Base-by-base conservation (phyloP, 2,113 vertebrate species). In the Peromyscus maniculatus region DNA sequence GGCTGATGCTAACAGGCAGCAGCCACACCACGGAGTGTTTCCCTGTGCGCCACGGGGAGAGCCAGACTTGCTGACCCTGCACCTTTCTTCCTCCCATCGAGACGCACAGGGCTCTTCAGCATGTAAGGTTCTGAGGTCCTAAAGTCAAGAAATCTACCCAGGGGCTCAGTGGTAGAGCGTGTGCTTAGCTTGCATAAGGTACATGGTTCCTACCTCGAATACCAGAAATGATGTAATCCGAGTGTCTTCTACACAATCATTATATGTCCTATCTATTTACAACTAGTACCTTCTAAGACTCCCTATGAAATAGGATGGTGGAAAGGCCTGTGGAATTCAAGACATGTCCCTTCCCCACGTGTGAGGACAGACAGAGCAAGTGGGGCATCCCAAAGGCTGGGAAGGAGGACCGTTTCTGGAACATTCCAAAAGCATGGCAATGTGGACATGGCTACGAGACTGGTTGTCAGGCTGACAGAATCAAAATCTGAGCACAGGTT, bases 51-150 rank as follows among this genome's bases (percentile, higher is more conserved):
- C 57, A 0, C 0, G 4, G 82, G 21, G 57, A 43, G 55, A 88
- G 21, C 43, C 11, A 7, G 13, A 17, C 46, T 3, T 28, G 52
- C 46, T 24, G 12, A 49, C 52, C 15, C 1, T 0, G 77, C 24
- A 72, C 31, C 13, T 22, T 3, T 0, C 10, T 24, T 16, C 80
- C 79, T 36, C 33, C 55, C 5, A 1, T 46, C 3, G 11, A 46
- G 55, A 33, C 3, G 19, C 83, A 36, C 49, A 57, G 4, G 9
- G 52, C 49, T 15, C 1, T 1, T 24, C 8, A 79, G 69, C 69
- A n/a, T 1, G 0, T 3, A 33, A 22, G 36, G 31, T 71, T 66
- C 78, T 2, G 4, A 59, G 71, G 36, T 31, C 57, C 80, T 26
- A 13, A 39, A 59, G 75, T 64, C 64, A 24, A 52, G 95, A 87